A percentile compares a stretch with the other conserved stretches of the same genome.
These are phyloP conservation scores for Bathynomus jamesi DNA, from an alignment of 1,140 invertebrate species.

Conservation along the genomic window DNA sequence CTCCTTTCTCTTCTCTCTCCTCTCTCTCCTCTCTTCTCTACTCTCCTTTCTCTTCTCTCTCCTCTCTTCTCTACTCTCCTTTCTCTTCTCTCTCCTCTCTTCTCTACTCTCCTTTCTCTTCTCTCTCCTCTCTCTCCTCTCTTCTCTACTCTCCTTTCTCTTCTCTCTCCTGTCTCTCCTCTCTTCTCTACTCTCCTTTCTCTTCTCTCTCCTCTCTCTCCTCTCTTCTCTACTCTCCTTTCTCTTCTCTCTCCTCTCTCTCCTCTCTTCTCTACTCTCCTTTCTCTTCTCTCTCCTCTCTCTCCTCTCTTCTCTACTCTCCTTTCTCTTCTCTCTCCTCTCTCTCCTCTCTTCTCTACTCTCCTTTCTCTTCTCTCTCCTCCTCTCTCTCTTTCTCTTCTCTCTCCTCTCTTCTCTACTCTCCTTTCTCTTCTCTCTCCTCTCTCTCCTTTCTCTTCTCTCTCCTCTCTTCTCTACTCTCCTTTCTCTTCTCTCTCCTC, in stretches of 20 bases:
- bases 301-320: not conserved
- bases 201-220: no score
- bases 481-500: no score
- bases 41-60: not conserved
- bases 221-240: not conserved
- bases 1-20: not conserved
- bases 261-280: not conserved
- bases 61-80: not conserved
- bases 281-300: not conserved
- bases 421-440: not conserved
- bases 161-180: not conserved
- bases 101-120: not conserved
- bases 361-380: not conserved
- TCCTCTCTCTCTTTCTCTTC: not conserved
- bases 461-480: not conserved
- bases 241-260: not conserved
- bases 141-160: not conserved
- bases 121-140: not conserved
- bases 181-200: no score
- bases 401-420: not conserved
- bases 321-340: no score
- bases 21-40: not conserved
- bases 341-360: not conserved
- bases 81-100: not conserved
- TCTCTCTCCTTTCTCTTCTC: not conserved